Evolutionary conservation across 2,797 vertebrate species (phyloP), one percentile per base, ranked within the genome.

Genomic region (Uromys caudimaculatus): DNA sequence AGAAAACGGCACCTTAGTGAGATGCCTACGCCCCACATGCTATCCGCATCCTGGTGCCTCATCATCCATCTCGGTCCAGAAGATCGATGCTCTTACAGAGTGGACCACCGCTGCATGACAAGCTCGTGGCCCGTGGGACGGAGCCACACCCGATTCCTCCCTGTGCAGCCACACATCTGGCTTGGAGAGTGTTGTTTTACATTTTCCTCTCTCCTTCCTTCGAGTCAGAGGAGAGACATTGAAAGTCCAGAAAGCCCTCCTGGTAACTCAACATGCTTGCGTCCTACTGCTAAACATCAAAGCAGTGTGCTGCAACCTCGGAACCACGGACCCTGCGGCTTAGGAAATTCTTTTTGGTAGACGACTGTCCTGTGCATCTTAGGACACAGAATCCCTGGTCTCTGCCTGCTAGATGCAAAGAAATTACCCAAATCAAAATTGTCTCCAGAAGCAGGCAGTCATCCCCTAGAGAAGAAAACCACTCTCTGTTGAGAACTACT

Each of bases 121-220:
- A 29, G 11, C 4, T 11, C 1, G 0, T 2, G 58, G 21, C 19
- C 6, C 2, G 44, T 69, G 4, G 58, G 4, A 35, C n/a, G 11
- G 24, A 44, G 4, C 41, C 38, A 6, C 6, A 2, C 12, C 14
- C 76, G 54, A 50, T 60, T 38, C 58, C 10, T 44, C n/a, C 44
- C 24, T 67, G 11, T 16, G 41, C 3, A 87, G n/a, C n/a, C 35
- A 64, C 23, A 9, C 1, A 2, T 24, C 41, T 21, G 38, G 24
- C 35, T 12, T 2, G 27, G 4, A 19, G 47, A 62, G 44, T 32
- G 2, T 35, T 4, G 21, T 24, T 54, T 86, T 60, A 62, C 41
- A 24, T 27, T 86, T 41, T 56, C 35, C 19, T 71, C 71, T 56
- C 75, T 56, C 41, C 64, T 91, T 94, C 50, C 75, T 90, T 95